A percentile compares a stretch with the other conserved stretches of the same genome.
Evolutionary conservation across 2,113 vertebrate species (phyloP).

Genomic region (Podarcis muralis): DNA sequence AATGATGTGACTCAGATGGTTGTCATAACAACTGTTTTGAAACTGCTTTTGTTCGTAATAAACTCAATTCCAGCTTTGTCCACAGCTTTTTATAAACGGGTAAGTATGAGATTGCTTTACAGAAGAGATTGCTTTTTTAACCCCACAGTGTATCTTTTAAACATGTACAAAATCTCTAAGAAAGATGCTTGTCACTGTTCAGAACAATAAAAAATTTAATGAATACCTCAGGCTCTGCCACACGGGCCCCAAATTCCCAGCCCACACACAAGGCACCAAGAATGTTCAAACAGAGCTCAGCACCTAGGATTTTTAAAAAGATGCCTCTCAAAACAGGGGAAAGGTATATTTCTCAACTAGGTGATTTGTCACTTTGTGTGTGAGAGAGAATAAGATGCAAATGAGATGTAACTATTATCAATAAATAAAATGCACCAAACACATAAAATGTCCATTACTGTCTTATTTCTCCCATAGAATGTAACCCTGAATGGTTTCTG

Average conservation of each 20-base stretch:
- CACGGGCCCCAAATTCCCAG: constrained; percentile 3
- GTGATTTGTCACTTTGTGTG: background rate
- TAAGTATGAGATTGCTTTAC: constrained; percentile 5
- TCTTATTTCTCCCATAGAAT: too few relatives aligned
- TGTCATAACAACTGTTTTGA: constrained; percentile 65
- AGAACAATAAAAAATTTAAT: constrained; percentile 33
- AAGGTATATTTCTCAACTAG: background rate
- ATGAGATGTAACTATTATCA: background rate
- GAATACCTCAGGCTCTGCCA: constrained; percentile 13
- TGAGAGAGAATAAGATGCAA: background rate
- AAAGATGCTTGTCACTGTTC: constrained; percentile 5
- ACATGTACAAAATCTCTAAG: constrained; percentile 28
- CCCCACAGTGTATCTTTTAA: constrained; percentile 22
- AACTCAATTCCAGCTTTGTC: constrained; percentile 27
- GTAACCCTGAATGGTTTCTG: too few relatives aligned
- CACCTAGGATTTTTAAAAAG: background rate
- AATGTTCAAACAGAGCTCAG: constrained; percentile 8
- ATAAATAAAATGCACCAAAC: background rate
- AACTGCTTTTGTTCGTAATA: constrained; percentile 11
- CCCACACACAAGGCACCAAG: background rate
- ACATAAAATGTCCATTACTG: background rate
- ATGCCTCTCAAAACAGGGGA: background rate
- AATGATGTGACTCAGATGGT: constrained; percentile 34
- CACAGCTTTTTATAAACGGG: constrained; percentile 19
- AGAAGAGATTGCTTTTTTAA: constrained; percentile 33